Evolutionary conservation across 2,113 vertebrate genomes (phyloP).

Genomic region (Sturnus vulgaris): DNA sequence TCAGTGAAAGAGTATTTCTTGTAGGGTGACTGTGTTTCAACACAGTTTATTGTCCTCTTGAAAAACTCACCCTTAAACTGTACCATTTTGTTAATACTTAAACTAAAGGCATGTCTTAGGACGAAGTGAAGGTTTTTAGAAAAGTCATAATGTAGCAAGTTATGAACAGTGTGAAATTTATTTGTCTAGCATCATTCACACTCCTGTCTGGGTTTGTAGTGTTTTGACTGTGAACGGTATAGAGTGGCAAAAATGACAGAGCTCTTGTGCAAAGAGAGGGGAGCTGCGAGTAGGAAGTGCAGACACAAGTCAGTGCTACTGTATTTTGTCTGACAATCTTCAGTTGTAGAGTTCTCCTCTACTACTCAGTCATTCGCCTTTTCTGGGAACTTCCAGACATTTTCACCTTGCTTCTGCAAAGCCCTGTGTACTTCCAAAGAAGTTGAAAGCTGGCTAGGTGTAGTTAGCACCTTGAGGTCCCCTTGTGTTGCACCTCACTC

Average conservation of each 20-base stretch:
- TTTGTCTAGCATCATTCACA: background rate
- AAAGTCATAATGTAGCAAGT: background rate
- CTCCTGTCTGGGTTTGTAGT: background rate
- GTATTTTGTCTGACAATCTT: background rate
- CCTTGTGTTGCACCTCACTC: background rate
- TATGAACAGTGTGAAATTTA: background rate
- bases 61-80: background rate
- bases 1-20: background rate
- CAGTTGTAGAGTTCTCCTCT: background rate
- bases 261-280: background rate
- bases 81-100: background rate
- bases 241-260: background rate
- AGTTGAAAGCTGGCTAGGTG: background rate
- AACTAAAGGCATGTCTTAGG: background rate
- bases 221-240: background rate
- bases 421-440: background rate
- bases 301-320: background rate
- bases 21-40: background rate
- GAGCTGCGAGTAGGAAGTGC: background rate
- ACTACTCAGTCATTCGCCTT: background rate
- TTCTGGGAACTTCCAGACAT: background rate
- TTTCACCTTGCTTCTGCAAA: background rate
- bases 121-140: background rate
- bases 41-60: background rate
- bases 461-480: background rate